Evolutionary conservation across 2,113 vertebrate species (phyloP), one percentile per base, ranked within the genome.

Genomic region (Larimichthys crocea): DNA sequence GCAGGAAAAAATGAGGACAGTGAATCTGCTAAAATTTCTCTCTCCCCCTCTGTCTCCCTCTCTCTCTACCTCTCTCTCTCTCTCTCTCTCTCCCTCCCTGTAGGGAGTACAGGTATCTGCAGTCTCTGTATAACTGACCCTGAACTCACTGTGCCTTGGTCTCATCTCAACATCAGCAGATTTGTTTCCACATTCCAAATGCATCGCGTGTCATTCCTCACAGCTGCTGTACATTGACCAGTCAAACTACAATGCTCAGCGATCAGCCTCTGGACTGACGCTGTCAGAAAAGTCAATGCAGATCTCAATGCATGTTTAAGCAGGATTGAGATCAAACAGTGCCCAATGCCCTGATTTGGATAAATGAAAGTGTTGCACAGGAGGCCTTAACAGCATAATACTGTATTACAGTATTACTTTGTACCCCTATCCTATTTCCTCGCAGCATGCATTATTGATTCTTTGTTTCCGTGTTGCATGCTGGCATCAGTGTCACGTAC

Each of bases 61-160:
- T 84, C 35, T 75, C 60, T 61, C 48, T 61, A 42, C 63, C n/a
- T 22, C 35, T 56, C 52, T 53, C 62, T 59, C 60, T 59, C 29
- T 84, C 60, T 24, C 35, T 79, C 65, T 66, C 48, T 66, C 50
- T 31, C 65, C 71, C 55, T 85, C 55, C 83, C 88, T 63, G 1
- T 78, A 90, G 90, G 92, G 84, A 84, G 81, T 46, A 83, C 90
- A 90, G 89, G 91, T 91, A 91, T 80, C 87, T 89, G 84, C 92
- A 91, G 84, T 89, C 86, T 88, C 84, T 80, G 65, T 79, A 62
- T 81, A 79, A 59, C 70, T 64, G 76, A 83, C 66, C 75, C 78
- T 35, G 2, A 74, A 60, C 67, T 68, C 71, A 59, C 67, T 77
- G 49, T 70, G 24, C 63, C 67, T 50, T 12, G 15, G 67, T 42